Evolutionary conservation across 2,797 vertebrate species (phyloP).

Genomic region (Enteromius radiatus): DNA sequence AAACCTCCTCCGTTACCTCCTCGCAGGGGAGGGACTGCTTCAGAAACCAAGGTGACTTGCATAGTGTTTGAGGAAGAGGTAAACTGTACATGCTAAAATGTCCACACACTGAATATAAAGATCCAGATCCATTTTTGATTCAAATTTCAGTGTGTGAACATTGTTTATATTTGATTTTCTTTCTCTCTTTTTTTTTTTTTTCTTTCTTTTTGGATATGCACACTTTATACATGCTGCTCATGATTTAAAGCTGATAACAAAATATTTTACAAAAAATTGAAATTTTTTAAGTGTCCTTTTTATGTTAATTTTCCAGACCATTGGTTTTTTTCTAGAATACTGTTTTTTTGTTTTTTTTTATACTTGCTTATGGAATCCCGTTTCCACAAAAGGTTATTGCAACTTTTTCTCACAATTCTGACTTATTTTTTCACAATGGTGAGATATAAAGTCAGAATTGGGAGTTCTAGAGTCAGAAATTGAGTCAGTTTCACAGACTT

Average conservation of each 20-base stretch:
- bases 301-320: no score
- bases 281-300: no score
- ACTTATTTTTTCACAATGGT: no score
- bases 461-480: no score
- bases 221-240: neutral
- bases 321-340: no score
- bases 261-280: no score
- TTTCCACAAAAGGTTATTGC: no score
- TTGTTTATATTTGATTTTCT: neutral
- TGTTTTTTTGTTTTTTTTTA: no score
- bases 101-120: neutral
- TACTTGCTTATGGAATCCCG: no score
- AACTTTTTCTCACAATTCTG: no score
- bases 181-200: neutral
- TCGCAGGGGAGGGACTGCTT: conserved; percentile 86
- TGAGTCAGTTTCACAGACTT: neutral
- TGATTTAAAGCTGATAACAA: neutral
- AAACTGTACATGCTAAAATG: neutral
- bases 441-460: no score
- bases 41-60: conserved; percentile 84
- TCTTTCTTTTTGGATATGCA: neutral
- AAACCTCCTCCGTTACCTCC: conserved; percentile 94
- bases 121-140: neutral
- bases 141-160: neutral
- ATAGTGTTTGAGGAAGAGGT: neutral